A percentile compares a stretch with the other conserved stretches of the same genome.
phyloP scores from a whole-genome alignment of 2,113 vertebrate species.

The Perca flavescens region DNA sequence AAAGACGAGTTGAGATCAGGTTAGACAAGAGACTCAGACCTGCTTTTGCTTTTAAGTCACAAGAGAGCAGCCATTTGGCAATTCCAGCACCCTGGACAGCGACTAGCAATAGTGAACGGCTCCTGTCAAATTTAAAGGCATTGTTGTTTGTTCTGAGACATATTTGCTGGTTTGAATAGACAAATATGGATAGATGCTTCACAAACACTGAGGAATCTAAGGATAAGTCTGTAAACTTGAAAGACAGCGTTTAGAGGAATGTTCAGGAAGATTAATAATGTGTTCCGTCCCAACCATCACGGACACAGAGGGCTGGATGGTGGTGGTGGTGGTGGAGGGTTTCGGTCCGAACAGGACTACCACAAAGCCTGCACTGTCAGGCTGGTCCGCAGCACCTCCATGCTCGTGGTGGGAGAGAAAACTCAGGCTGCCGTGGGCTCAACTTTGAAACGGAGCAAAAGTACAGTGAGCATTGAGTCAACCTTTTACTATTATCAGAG shows the following conservation, averaged over 20 bases:
- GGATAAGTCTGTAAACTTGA: constrained; percentile 9
- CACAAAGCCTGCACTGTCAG: constrained; percentile 85
- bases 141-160: neutral
- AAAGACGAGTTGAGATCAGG: constrained; percentile 44
- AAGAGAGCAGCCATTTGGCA: neutral
- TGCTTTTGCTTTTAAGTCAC: constrained; percentile 9
- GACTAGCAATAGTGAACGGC: neutral
- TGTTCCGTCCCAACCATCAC: constrained; percentile 86
- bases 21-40: constrained; percentile 30
- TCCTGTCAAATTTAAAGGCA: neutral
- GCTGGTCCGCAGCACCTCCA: constrained; percentile 94
- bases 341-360: constrained; percentile 68
- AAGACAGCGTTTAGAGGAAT: constrained; percentile 67
- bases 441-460: constrained; percentile 90
- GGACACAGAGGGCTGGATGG: constrained; percentile 61
- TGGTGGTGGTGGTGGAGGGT: constrained; percentile 56
- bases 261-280: constrained; percentile 85
- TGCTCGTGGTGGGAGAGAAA: constrained; percentile 89
- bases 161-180: neutral
- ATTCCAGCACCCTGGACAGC: constrained; percentile 76
- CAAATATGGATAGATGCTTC: constrained; percentile 33
- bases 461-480: constrained; percentile 88
- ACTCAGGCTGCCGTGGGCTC: constrained; percentile 76
- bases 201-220: neutral
- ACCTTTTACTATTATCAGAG: constrained; percentile 84